A percentile compares a stretch with the other conserved stretches of the same genome.
Evolutionary conservation across 2,888 invertebrate genomes (phyloP).

Genomic region (Drosophila macrospina): DNA sequence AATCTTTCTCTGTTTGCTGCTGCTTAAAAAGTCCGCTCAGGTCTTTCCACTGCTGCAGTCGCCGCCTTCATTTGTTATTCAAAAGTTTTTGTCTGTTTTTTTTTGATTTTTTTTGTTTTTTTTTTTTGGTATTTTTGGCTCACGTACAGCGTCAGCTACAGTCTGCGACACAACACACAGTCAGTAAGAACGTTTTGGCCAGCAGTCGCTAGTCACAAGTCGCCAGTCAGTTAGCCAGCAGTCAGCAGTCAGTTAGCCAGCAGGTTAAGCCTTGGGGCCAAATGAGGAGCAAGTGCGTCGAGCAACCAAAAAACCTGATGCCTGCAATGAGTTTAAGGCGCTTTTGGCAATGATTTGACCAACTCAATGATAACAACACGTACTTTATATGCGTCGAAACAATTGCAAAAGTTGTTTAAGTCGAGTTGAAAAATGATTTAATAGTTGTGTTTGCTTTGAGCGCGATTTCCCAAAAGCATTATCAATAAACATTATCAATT

Average conservation of each 20-base stretch:
- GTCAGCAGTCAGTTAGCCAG: conserved; percentile 4
- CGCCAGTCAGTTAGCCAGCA: conserved; percentile 10
- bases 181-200: conserved; percentile 31
- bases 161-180: conserved; percentile 24
- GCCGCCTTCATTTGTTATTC: conserved; percentile 81
- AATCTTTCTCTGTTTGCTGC: conserved; percentile 51
- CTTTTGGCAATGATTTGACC: conserved; percentile 17
- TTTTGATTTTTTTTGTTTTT: conserved; percentile 2
- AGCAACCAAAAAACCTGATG: background rate
- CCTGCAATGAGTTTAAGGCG: conserved; percentile 20
- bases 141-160: conserved; percentile 41
- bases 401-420: too few relatives aligned
- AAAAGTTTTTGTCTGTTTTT: conserved; percentile 72
- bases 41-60: conserved; percentile 63
- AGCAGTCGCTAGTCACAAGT: too few relatives aligned
- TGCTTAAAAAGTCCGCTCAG: conserved; percentile 78
- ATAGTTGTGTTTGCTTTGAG: too few relatives aligned
- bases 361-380: too few relatives aligned
- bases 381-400: too few relatives aligned
- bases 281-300: conserved; percentile 19
- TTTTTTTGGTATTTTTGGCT: conserved; percentile 12
- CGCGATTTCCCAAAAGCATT: conserved; percentile 2
- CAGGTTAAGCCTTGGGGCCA: conserved; percentile 16
- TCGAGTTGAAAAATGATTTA: too few relatives aligned
- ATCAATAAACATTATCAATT: conserved; percentile 9